Evolutionary conservation across 2,888 invertebrate genomes (phyloP).

Genomic region (Lasioglossum calceatum): DNA sequence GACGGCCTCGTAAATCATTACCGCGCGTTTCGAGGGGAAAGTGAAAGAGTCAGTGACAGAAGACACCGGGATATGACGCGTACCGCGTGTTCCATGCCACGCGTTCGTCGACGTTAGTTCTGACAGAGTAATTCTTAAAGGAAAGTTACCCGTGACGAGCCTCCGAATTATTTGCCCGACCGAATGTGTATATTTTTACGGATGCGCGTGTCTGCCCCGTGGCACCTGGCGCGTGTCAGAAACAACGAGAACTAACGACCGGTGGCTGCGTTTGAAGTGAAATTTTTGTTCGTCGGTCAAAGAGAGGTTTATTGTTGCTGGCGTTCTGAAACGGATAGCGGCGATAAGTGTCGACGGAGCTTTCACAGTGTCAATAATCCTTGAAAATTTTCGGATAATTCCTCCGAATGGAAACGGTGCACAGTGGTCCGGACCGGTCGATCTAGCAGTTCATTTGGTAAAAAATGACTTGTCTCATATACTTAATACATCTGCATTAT

Average conservation of each 20-base stretch:
- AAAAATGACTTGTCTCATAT: too few species aligned
- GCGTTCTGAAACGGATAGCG: background rate
- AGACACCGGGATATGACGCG: conserved; percentile 48
- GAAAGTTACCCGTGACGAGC: conserved; percentile 36
- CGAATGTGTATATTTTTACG: conserved; percentile 55
- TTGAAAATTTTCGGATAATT: background rate
- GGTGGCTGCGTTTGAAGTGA: conserved; percentile 18
- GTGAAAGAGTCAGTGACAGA: conserved; percentile 30
- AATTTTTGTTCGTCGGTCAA: conserved; percentile 22
- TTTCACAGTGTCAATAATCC: background rate
- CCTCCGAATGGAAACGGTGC: background rate
- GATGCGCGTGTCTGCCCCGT: conserved; percentile 23
- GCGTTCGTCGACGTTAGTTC: conserved; percentile 47
- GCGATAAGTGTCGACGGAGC: conserved; percentile 14
- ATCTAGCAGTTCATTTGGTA: too few species aligned
- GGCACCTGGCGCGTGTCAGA: conserved; percentile 48
- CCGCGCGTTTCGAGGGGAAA: conserved; percentile 25
- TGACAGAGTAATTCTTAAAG: conserved; percentile 56
- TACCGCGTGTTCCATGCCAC: conserved; percentile 36
- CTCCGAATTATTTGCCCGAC: conserved; percentile 50
- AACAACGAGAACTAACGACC: conserved; percentile 27
- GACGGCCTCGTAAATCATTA: background rate
- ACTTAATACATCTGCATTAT: too few species aligned
- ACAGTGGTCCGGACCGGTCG: too few species aligned
- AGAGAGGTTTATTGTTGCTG: conserved; percentile 13